A percentile compares a stretch with the other conserved stretches of the same genome.
Evolutionary conservation across 2,888 invertebrate species (phyloP).

Genomic region (Urechis unicinctus): DNA sequence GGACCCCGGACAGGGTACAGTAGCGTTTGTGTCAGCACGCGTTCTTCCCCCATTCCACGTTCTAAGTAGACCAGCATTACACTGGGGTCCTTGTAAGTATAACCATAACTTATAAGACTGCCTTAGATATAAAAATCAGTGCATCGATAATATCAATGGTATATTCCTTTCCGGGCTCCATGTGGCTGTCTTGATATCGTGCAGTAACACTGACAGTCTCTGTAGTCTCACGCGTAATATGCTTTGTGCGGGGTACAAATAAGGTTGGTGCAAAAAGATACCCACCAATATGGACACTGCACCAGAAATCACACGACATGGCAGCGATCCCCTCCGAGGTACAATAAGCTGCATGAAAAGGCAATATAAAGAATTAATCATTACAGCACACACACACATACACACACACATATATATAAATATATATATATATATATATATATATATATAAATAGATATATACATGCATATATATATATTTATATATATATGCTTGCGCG

Average conservation of each 20-base stretch:
- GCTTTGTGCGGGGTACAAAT: too few species aligned
- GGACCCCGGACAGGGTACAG: constrained; percentile 33
- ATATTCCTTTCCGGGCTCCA: too few species aligned
- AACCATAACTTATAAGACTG: too few species aligned
- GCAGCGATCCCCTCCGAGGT: constrained; percentile 29
- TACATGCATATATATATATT: too few species aligned
- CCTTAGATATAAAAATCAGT: too few species aligned
- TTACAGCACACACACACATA: too few species aligned
- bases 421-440: too few species aligned
- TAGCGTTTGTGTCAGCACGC: constrained; percentile 35
- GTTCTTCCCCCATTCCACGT: constrained; percentile 47
- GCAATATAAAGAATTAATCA: too few species aligned
- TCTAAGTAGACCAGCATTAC: constrained; percentile 43
- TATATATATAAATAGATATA: too few species aligned
- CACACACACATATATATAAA: background rate
- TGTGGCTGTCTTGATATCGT: background rate
- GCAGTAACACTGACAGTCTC: background rate
- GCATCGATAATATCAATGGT: too few species aligned
- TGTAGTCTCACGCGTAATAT: background rate
- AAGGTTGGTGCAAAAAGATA: too few species aligned
- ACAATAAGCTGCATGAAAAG: constrained; percentile 21
- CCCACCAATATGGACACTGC: constrained; percentile 44
- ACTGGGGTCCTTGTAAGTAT: constrained; percentile 41
- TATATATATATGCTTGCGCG: too few species aligned
- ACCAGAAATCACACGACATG: constrained; percentile 43